Conservation (phyloP, 2,113 vertebrate genomes). For the Tachysurus vachellii region DNA sequence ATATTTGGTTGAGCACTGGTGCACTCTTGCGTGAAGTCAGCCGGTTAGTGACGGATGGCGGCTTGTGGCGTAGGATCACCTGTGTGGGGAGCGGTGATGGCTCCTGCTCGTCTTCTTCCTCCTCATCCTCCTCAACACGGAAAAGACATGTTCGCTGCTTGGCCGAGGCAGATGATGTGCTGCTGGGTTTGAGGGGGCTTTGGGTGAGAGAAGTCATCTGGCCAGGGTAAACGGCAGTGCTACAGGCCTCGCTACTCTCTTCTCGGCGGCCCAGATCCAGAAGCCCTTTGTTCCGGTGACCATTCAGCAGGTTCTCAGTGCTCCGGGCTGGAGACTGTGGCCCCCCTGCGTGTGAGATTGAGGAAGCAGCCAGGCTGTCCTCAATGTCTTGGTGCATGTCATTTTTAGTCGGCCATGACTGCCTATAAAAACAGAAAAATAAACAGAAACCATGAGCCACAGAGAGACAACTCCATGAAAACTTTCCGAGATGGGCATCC, state of each 20-base stretch:
- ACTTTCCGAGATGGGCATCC: background rate
- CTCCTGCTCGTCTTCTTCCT: slow-evolving; percentile 93
- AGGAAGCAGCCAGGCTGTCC: slow-evolving; percentile 88
- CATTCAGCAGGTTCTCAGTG: slow-evolving; percentile 85
- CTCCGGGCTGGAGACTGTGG: slow-evolving; percentile 88
- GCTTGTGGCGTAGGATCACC: slow-evolving; percentile 89
- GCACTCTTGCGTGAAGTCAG: slow-evolving; percentile 93
- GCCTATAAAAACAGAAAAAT: slow-evolving; percentile 69
- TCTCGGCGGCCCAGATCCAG: slow-evolving; percentile 82
- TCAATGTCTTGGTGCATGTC: slow-evolving; percentile 96
- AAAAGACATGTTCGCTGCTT: slow-evolving; percentile 89
- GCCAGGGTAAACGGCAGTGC: slow-evolving; percentile 2
- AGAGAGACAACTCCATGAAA: background rate
- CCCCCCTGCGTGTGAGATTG: slow-evolving; percentile 83
- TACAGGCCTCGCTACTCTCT: slow-evolving; percentile 71
- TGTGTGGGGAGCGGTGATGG: slow-evolving; percentile 81
- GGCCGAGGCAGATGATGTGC: slow-evolving; percentile 59
- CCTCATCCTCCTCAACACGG: slow-evolving; percentile 92
- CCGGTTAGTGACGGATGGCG: slow-evolving; percentile 90
- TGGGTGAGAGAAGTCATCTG: slow-evolving; percentile 32
- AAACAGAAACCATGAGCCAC: background rate
- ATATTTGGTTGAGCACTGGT: slow-evolving; percentile 96
- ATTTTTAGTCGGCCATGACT: slow-evolving; percentile 93
- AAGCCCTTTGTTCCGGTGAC: slow-evolving; percentile 85
- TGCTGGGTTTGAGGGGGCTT: slow-evolving; percentile 52